Evolutionary conservation across 2,797 vertebrate species (phyloP).

Genomic region (Cynopterus sphinx): DNA sequence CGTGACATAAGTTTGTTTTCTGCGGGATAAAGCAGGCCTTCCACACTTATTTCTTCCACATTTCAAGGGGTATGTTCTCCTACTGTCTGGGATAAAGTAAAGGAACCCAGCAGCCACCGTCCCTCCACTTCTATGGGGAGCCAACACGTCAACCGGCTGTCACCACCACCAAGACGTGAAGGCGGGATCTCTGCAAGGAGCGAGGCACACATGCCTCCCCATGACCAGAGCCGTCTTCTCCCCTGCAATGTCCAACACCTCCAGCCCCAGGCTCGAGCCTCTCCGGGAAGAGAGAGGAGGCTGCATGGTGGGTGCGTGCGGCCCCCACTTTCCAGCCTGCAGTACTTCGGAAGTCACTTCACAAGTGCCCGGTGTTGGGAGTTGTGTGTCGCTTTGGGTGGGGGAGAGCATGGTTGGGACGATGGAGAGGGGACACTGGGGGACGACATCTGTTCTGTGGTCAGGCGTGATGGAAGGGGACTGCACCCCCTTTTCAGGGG

Average conservation of each 20-base stretch:
- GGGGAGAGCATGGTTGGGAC: neutral
- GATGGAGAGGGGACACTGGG: neutral
- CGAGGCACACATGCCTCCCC: fast-evolving
- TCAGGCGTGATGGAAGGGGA: too few species aligned
- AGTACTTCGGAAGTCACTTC: neutral
- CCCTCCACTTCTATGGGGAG: fast-evolving
- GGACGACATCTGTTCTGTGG: neutral
- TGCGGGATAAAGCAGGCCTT: neutral
- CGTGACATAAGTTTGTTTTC: neutral
- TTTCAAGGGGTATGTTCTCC: neutral
- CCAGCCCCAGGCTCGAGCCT: fast-evolving
- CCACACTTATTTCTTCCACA: neutral
- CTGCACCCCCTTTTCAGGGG: fast-evolving
- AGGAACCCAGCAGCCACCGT: fast-evolving
- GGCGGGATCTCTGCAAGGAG: neutral
- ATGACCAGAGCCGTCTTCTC: neutral
- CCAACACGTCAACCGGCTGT: fast-evolving
- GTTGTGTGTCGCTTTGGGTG: neutral
- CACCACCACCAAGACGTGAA: fast-evolving
- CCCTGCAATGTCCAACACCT: neutral
- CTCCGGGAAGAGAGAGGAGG: neutral
- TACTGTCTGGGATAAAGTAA: neutral
- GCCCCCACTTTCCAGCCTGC: neutral
- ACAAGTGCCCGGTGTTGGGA: neutral
- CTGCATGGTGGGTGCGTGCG: fast-evolving